phyloP scores from a whole-genome alignment of 2,888 invertebrate genomes.

The Drosophila macrospina region DNA sequence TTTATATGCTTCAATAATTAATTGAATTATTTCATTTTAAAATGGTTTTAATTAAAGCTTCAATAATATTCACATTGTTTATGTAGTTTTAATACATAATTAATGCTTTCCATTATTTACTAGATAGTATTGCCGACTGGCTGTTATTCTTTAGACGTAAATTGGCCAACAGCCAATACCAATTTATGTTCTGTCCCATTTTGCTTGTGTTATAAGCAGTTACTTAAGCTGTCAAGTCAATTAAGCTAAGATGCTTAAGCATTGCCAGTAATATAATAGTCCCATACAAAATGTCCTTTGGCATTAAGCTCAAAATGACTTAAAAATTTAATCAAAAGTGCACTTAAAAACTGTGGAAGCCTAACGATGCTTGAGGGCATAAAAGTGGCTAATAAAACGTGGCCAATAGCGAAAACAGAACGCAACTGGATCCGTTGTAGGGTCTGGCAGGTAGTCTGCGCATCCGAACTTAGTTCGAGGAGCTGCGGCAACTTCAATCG shows the following conservation, averaged over 20 bases:
- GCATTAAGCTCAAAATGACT: constrained; percentile 39
- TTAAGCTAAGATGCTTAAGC: constrained; percentile 8
- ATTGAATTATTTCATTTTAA: no score
- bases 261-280: constrained; percentile 12
- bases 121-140: no score
- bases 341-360: constrained; percentile 39
- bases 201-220: constrained; percentile 3
- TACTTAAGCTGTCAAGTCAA: constrained; percentile 22
- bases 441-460: constrained; percentile 7
- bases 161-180: background rate
- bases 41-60: background rate
- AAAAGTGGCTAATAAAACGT: constrained; percentile 59
- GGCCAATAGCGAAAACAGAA: constrained; percentile 43
- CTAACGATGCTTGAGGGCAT: constrained; percentile 65
- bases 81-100: no score
- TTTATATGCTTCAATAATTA: no score
- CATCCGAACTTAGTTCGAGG: constrained; percentile 11
- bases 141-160: background rate
- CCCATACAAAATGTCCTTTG: constrained; percentile 27
- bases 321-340: constrained; percentile 56
- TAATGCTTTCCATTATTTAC: no score
- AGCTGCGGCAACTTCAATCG: constrained; percentile 12
- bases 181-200: background rate
- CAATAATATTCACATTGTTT: background rate
- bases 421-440: constrained; percentile 3